Evolutionary conservation across 2,888 invertebrate genomes (phyloP).

Genomic region (Notodonta ziczac): DNA sequence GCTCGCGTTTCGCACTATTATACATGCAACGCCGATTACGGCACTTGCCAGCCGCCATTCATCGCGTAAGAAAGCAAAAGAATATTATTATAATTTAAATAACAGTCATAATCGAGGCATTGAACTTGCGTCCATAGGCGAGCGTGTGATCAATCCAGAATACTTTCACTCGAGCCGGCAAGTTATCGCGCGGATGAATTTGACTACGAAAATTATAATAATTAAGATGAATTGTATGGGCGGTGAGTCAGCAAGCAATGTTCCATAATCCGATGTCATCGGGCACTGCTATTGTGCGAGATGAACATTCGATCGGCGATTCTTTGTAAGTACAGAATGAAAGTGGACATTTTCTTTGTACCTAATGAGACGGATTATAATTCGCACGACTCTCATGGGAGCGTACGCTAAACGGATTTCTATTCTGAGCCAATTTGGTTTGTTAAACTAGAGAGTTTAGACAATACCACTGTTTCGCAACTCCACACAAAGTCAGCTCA

Average conservation of each 20-base stretch:
- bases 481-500: slow-evolving; percentile 46
- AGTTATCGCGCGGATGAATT: slow-evolving; percentile 67
- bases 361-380: slow-evolving; percentile 72
- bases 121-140: slow-evolving; percentile 75
- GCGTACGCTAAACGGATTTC: slow-evolving; percentile 51
- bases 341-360: slow-evolving; percentile 70
- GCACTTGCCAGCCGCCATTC: slow-evolving; percentile 64
- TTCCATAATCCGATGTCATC: slow-evolving; percentile 74
- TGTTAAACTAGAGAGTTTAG: slow-evolving; percentile 51
- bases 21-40: slow-evolving; percentile 52
- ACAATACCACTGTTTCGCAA: slow-evolving; percentile 61
- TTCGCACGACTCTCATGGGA: slow-evolving; percentile 68
- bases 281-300: slow-evolving; percentile 60
- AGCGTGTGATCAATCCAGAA: slow-evolving; percentile 76
- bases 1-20: slow-evolving; percentile 37
- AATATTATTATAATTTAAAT: slow-evolving; percentile 74
- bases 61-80: slow-evolving; percentile 63
- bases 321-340: slow-evolving; percentile 64
- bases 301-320: slow-evolving; percentile 71
- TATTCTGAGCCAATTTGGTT: slow-evolving; percentile 42
- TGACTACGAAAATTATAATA: slow-evolving; percentile 76
- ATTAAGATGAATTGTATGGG: slow-evolving; percentile 74
- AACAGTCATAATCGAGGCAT: slow-evolving; percentile 80
- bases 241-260: slow-evolving; percentile 75
- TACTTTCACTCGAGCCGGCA: slow-evolving; percentile 75